Percentiles rank a stretch among this genome's conserved stretches.
Conservation (phyloP, 2,888 invertebrate species). For the Drosophila eohydei region DNA sequence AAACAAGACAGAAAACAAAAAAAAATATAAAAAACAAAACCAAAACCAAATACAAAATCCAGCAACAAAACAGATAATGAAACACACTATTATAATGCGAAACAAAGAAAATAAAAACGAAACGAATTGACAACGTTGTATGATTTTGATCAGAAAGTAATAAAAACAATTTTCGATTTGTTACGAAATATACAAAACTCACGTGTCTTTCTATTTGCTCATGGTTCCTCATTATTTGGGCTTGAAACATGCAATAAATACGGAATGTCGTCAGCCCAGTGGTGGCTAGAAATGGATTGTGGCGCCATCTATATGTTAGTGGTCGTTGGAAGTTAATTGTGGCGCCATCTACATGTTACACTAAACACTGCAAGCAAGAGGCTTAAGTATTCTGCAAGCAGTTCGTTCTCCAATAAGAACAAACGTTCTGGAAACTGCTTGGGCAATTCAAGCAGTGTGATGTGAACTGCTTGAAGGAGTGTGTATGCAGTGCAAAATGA, state of each 20-base stretch:
- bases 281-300: background rate
- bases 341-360: constrained; percentile 19
- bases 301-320: constrained; percentile 23
- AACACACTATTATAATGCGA: constrained; percentile 63
- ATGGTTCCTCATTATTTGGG: background rate
- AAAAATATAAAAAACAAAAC: constrained; percentile 24
- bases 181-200: constrained; percentile 75
- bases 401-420: no score
- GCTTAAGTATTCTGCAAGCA: no score
- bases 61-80: constrained; percentile 66
- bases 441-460: background rate
- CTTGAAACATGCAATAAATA: background rate
- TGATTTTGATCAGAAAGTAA: constrained; percentile 85
- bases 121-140: constrained; percentile 85
- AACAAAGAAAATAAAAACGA: constrained; percentile 40
- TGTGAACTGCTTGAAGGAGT: background rate
- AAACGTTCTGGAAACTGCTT: no score
- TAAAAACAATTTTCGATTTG: constrained; percentile 78
- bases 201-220: constrained; percentile 27
- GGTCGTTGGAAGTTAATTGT: no score
- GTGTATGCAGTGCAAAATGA: background rate
- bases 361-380: no score
- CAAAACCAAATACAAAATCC: constrained; percentile 43
- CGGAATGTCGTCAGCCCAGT: no score
- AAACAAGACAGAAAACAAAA: constrained; percentile 40